Evolutionary conservation across 2,888 invertebrate species (phyloP).

Genomic region (Troilus luridus): DNA sequence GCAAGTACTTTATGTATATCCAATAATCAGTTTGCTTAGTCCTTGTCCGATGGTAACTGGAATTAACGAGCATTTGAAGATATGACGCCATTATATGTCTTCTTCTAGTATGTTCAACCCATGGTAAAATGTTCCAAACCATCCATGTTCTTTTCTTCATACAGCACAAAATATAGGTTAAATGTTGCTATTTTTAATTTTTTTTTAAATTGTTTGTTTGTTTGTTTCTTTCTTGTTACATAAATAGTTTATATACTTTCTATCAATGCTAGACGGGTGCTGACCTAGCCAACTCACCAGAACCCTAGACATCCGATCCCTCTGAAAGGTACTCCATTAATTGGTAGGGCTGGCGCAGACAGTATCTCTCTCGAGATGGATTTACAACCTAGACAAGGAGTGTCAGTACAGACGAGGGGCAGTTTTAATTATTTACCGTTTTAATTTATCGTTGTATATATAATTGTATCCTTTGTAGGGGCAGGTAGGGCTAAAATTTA

Average conservation of each 20-base stretch:
- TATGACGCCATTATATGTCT: no score
- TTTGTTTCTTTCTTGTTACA: neutral
- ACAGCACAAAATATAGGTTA: no score
- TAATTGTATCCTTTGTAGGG: constrained; percentile 49
- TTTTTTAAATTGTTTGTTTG: no score
- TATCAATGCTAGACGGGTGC: neutral
- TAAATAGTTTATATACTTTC: neutral
- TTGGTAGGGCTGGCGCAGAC: constrained; percentile 21
- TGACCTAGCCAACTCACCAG: neutral
- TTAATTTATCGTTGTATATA: constrained; percentile 48
- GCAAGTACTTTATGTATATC: no score
- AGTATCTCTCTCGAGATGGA: constrained; percentile 40
- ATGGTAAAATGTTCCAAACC: no score
- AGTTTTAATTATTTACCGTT: constrained; percentile 50
- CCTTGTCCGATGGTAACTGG: no score
- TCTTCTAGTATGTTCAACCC: no score
- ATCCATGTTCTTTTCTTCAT: no score
- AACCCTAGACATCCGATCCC: neutral
- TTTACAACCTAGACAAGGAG: constrained; percentile 35
- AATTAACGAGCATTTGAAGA: no score
- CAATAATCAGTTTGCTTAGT: no score
- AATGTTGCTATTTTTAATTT: no score
- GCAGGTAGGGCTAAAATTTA: constrained; percentile 37
- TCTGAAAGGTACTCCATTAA: constrained; percentile 18
- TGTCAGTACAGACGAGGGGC: constrained; percentile 43